phyloP scores from a whole-genome alignment of 2,113 vertebrate species.

The Heptranchias perlo region DNA sequence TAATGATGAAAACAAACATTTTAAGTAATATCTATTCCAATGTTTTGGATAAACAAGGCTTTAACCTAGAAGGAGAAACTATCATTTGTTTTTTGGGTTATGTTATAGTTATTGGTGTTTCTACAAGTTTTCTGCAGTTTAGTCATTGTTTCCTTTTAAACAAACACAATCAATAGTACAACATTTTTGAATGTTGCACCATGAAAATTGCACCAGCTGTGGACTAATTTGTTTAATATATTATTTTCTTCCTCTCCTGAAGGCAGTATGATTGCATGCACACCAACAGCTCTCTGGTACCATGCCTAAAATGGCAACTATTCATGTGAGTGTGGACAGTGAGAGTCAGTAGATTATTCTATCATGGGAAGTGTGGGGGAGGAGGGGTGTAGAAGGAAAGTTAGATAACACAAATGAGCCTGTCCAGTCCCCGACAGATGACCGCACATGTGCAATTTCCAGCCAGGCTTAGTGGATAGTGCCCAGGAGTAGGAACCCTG shows the following conservation, averaged over 20 bases:
- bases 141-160: background rate
- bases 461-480: background rate
- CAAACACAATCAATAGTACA: background rate
- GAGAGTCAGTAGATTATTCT: background rate
- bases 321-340: background rate
- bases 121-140: background rate
- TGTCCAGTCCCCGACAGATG: background rate
- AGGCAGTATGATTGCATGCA: background rate
- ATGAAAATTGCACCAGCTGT: background rate
- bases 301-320: background rate
- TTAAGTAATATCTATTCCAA: background rate
- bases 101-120: background rate
- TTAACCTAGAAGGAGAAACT: background rate
- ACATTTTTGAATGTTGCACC: background rate
- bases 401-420: background rate
- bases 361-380: background rate
- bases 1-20: background rate
- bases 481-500: background rate
- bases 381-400: background rate
- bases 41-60: background rate
- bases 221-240: background rate
- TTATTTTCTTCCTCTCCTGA: background rate
- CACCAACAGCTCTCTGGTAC: background rate
- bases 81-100: background rate
- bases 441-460: background rate